Evolutionary conservation across 2,888 invertebrate species (phyloP), one percentile per base, ranked within the genome.

Genomic region (Tipula unca): DNA sequence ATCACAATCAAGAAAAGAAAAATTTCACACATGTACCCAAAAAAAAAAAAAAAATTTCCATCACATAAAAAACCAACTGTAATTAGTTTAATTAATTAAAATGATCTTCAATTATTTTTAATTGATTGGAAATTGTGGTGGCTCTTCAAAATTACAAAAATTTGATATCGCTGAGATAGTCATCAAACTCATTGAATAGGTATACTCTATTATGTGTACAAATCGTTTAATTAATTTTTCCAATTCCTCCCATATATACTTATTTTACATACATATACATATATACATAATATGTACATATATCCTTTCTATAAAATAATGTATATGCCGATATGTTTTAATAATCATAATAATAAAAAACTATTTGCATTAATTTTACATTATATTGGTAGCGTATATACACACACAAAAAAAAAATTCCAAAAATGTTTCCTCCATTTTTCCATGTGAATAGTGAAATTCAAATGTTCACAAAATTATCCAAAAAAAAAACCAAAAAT

Each of bases 381-480:
- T 69, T 69, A 69, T 69, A 69, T 69, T 20, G 69, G 25, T 69
- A 25, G 69, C 69, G 6, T 69, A 69, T 25, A 69, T 13, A 25
- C 25, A 69, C 13, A 69, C 69, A 6, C 8, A 48, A n/a, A 48
- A 17, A 48, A 17, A n/a, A 48, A 17, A 48, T 3, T 48, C 3
- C n/a, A 48, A 48, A 17, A 54, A 54, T 13, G 0, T 25, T n/a
- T 69, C 69, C 69, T 69, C 69, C 69, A 69, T 69, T 69, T 32
- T 69, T 69, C 69, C 69, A 69, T 69, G 69, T 69, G 69, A 25
- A 69, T 69, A 69, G 25, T 69, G 25, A 69, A 69, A 69, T 69
- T 69, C 69, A 69, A 69, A 69, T 69, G 69, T 69, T 69, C 69
- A 69, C 69, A 69, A 69, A 69, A 69, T 69, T 69, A 69, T 48